Conservation (phyloP, 2,888 invertebrate species). For the Abrostola tripartita region DNA sequence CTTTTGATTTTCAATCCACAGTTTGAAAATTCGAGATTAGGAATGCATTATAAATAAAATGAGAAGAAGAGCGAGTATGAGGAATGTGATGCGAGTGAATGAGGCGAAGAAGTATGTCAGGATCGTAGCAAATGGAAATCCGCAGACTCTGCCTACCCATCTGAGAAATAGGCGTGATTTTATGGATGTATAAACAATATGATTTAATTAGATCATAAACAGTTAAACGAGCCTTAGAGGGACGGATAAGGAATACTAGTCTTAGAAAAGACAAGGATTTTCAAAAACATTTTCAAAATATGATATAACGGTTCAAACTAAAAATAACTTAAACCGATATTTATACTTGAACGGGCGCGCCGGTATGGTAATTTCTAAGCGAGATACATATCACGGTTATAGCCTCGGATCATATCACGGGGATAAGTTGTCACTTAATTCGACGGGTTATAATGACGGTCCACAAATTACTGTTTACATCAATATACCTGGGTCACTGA, state of each 20-base stretch:
- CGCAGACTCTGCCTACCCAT: too few species aligned
- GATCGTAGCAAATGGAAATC: too few species aligned
- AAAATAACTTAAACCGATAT: slow-evolving; percentile 47
- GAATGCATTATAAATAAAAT: too few species aligned
- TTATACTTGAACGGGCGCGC: slow-evolving; percentile 40
- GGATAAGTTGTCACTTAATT: neutral
- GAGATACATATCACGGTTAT: too few species aligned
- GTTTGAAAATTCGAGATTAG: too few species aligned
- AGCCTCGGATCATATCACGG: neutral
- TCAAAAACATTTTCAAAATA: slow-evolving; percentile 34
- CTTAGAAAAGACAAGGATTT: slow-evolving; percentile 27
- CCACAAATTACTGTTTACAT: neutral
- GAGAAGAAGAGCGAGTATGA: too few species aligned
- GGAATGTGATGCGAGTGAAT: too few species aligned
- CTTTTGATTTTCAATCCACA: neutral
- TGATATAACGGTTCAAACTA: slow-evolving; percentile 45
- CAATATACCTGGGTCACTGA: too few species aligned
- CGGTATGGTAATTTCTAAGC: slow-evolving; percentile 55
- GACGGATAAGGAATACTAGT: too few species aligned
- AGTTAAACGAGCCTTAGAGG: neutral
- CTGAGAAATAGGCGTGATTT: too few species aligned
- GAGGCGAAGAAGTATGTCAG: too few species aligned
- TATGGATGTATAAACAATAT: too few species aligned
- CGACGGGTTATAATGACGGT: slow-evolving; percentile 1
- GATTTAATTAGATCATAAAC: neutral